These are phyloP conservation scores for Xestia rhomboidea DNA, from an alignment of 2,888 invertebrate genomes.

Conservation along the genomic window DNA sequence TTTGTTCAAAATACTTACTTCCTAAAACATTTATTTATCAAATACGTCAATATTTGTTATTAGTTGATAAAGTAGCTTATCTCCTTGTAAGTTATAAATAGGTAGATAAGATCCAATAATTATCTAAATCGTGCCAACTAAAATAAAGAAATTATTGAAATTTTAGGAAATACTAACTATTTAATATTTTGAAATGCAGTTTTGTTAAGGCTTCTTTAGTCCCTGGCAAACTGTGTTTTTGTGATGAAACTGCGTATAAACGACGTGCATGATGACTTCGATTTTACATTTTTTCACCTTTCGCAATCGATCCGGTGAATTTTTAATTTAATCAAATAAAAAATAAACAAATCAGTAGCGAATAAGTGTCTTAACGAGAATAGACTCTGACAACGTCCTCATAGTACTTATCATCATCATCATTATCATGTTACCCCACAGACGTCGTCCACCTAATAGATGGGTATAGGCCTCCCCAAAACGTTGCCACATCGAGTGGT, in stretches of 20 bases:
- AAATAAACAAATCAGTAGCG: too few species aligned
- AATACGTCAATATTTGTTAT: conserved; percentile 4
- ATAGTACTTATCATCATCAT: background rate
- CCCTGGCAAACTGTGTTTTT: background rate
- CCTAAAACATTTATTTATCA: conserved; percentile 6
- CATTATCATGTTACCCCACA: background rate
- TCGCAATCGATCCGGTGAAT: background rate
- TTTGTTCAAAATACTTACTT: conserved; percentile 9
- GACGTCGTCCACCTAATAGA: background rate
- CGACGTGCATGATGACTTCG: background rate
- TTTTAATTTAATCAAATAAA: background rate
- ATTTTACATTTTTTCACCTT: conserved; percentile 5
- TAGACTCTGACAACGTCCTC: background rate
- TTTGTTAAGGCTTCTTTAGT: background rate
- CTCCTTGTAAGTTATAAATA: conserved; percentile 24
- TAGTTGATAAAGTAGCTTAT: conserved; percentile 35
- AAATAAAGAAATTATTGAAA: background rate
- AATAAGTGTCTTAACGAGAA: background rate
- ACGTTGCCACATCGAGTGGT: background rate
- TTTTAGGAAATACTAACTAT: background rate
- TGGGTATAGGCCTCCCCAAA: background rate
- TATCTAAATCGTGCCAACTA: background rate
- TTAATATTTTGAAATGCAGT: background rate
- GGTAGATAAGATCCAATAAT: background rate
- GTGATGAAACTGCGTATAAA: too few species aligned